Evolutionary conservation across 2,113 vertebrate species (phyloP), one percentile per base, ranked within the genome.

Genomic region (Calyptomena viridis): DNA sequence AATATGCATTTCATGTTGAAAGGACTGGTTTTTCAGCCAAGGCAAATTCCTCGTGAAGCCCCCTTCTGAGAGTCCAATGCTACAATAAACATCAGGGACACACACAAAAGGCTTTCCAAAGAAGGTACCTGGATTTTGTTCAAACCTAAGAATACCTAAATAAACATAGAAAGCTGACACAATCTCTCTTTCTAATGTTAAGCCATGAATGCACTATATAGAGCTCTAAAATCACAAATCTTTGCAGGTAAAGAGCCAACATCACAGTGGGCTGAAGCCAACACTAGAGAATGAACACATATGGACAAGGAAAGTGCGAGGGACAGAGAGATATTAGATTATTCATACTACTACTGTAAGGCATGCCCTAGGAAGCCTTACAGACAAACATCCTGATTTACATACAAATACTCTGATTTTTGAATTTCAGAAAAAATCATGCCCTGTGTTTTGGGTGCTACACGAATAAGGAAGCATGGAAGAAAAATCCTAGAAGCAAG

Each of bases 91-190:
- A 55, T 24, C 16, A 30, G 42, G 81, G 31, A 50, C 4, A 0
- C n/a, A 77, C 42, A 84, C 72, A 82, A 91, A 95, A 94, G 21
- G 14, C 58, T 78, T 91, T 84, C 66, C 76, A 77, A 59, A 88
- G 58, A 87, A 79, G 56, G 33, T 22, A 82, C 20, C 16, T 64
- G 69, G 87, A 71, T 69, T 85, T 89, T 8, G 2, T 31, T 91
- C 64, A 93, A 84, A 52, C 52, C 60, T 63, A 87, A 64, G 30
- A 94, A 71, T 60, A 93, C 90, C 46, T 5, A 90, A 78, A 60
- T 2, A 83, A 93, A 89, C 37, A 53, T 8, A 40, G 28, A 71
- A 47, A 78, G 63, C 35, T 78, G 64, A 93, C 93, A 90, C 35
- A 67, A 75, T 30, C 66, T 58, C 42, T 84, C 67, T 68, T 91